Conservation (phyloP, 2,888 invertebrate genomes). For the Phengaris arion region DNA sequence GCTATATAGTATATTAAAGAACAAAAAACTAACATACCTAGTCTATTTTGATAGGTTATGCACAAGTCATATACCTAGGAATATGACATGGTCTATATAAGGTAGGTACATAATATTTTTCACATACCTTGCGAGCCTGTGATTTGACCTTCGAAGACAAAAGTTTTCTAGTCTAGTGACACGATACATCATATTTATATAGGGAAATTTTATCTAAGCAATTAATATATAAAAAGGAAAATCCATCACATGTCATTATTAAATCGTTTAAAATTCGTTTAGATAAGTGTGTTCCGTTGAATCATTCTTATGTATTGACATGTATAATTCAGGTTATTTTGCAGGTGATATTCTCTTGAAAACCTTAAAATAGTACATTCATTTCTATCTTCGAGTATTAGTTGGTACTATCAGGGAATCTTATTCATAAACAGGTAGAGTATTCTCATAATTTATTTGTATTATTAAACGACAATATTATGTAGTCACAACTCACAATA, state of each 20-base stretch:
- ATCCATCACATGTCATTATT: constrained; percentile 12
- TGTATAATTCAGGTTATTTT: too few species aligned
- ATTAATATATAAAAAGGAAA: constrained; percentile 1
- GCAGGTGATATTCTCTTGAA: too few species aligned
- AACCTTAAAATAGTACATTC: too few species aligned
- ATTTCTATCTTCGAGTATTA: too few species aligned
- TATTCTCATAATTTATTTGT: too few species aligned
- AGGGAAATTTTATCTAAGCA: constrained; percentile 9
- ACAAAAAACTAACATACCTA: neutral
- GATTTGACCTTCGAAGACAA: neutral
- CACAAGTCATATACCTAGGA: too few species aligned
- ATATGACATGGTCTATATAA: too few species aligned
- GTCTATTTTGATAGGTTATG: neutral
- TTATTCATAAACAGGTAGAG: too few species aligned
- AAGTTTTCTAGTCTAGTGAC: neutral
- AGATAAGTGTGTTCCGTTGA: neutral
- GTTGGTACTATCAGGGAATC: too few species aligned
- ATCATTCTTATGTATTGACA: neutral
- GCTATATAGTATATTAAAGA: too few species aligned
- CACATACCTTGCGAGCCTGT: constrained; percentile 5
- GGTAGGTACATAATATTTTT: neutral
- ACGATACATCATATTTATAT: neutral
- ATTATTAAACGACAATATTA: too few species aligned
- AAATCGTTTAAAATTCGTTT: constrained; percentile 26
- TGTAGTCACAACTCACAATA: too few species aligned